phyloP scores from a whole-genome alignment of 53 echinoderm and acorn worm genomes.

The Paelopatides confundens region DNA sequence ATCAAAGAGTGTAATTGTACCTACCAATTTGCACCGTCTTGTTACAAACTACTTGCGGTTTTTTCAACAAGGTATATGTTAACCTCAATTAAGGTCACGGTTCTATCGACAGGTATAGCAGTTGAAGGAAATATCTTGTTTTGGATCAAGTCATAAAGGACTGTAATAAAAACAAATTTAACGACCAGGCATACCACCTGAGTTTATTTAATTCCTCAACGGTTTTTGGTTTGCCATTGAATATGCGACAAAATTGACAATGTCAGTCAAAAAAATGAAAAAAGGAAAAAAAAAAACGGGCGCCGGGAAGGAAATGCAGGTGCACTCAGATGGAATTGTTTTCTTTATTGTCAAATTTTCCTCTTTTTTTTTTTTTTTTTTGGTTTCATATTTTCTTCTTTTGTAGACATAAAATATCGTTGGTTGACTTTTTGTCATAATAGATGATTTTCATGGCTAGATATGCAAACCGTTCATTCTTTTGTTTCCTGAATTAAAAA shows the following conservation, averaged over 20 bases:
- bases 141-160: constrained; percentile 6
- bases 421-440: too few relatives aligned
- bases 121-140: constrained; percentile 34
- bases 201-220: constrained; percentile 8
- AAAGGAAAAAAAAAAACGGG: too few relatives aligned
- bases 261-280: too few relatives aligned
- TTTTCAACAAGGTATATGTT: constrained; percentile 10
- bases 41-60: neutral
- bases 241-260: neutral
- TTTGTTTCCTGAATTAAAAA: neutral
- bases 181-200: neutral
- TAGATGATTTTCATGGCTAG: too few relatives aligned
- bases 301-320: too few relatives aligned
- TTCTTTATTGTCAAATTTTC: too few relatives aligned
- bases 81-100: constrained; percentile 27
- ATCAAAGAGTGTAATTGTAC: constrained; percentile 7
- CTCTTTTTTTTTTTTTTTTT: too few relatives aligned
- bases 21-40: constrained; percentile 20
- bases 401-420: too few relatives aligned
- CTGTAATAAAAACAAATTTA: constrained; percentile 9
- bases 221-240: neutral
- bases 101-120: neutral
- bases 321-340: too few relatives aligned
- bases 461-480: too few relatives aligned
- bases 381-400: too few relatives aligned